Evolutionary conservation across 2,113 vertebrate genomes (phyloP), one percentile per base, ranked within the genome.

Genomic region (Fukomys damarensis): DNA sequence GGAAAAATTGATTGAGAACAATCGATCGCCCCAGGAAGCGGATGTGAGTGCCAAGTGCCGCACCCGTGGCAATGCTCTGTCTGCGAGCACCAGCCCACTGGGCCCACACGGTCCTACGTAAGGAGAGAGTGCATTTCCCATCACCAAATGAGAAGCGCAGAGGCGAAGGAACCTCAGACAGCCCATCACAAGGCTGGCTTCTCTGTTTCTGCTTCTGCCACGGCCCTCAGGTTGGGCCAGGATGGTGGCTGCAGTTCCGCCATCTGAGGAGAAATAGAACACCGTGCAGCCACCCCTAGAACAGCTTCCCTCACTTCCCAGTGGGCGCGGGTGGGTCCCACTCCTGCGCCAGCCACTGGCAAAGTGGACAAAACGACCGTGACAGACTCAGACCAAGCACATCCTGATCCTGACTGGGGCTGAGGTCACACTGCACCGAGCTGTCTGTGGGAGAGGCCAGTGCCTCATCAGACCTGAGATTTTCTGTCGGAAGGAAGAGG

Each of bases 21-120:
- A 96, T 89, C 52, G 56, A 96, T 93, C 19, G 65, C 7, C 61
- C 59, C 16, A 96, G 91, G 89, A 97, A 96, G 86, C 38, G 26
- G 32, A n/a, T 16, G 81, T 59, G 49, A 82, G 13, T 72, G 96
- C 97, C 96, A 97, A 95, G 35, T 6, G 46, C 63, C 43, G 8
- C 14, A 93, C 79, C 22, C 52, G 0, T 26, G 17, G 52, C 54
- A 20, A 59, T 41, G 76, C 24, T 90, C 74, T 54, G 35, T 96
- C 56, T 81, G 66, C 68, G 65, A 46, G 79, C 70, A 65, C 32
- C 82, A 80, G 85, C 84, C 87, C 82, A 63, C 46, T 0, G 22
- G 84, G 79, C 43, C 63, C 52, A 79, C 80, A 54, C 68, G 89
- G 88, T 32, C 61, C 93, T 97, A 66, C 94, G 43, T 83, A 74